phyloP scores from a whole-genome alignment of 2,888 invertebrate genomes.

The Leptogaster cylindrica region DNA sequence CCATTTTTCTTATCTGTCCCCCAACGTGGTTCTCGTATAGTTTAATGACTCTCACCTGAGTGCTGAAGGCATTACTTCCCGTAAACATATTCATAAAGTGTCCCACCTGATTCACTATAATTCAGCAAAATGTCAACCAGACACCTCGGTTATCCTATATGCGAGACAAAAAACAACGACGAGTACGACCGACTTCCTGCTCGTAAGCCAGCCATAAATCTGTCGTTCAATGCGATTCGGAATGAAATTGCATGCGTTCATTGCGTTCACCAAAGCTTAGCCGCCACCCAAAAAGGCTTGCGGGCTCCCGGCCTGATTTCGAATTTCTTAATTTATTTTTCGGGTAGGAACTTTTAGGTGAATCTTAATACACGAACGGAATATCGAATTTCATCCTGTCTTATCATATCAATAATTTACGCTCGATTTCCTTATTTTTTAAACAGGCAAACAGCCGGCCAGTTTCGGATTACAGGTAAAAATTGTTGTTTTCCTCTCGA shows the following conservation, averaged over 20 bases:
- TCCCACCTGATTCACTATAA: too few species aligned
- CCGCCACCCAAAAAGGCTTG: not conserved
- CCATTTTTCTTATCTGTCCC: too few species aligned
- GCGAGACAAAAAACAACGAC: not conserved
- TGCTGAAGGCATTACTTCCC: too few species aligned
- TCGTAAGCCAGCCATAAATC: constrained; percentile 2
- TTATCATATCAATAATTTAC: constrained; percentile 44
- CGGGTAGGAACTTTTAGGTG: constrained; percentile 12
- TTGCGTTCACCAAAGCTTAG: not conserved
- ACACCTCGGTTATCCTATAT: not conserved
- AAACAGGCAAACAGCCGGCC: constrained; percentile 36
- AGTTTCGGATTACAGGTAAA: constrained; percentile 10
- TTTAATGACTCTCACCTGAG: too few species aligned
- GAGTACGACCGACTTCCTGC: constrained; percentile 9
- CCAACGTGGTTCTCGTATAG: too few species aligned
- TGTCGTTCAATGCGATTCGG: not conserved
- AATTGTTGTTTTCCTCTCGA: not conserved
- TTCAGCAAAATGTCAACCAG: too few species aligned
- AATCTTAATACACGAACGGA: constrained; percentile 34
- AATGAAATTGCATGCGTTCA: not conserved
- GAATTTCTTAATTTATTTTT: constrained; percentile 29
- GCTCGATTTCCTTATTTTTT: constrained; percentile 42
- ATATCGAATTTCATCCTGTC: constrained; percentile 34
- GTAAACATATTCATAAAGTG: too few species aligned
- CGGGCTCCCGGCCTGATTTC: constrained; percentile 17